Conservation (phyloP, 2,113 vertebrate genomes). For the Spheniscus mendiculus region DNA sequence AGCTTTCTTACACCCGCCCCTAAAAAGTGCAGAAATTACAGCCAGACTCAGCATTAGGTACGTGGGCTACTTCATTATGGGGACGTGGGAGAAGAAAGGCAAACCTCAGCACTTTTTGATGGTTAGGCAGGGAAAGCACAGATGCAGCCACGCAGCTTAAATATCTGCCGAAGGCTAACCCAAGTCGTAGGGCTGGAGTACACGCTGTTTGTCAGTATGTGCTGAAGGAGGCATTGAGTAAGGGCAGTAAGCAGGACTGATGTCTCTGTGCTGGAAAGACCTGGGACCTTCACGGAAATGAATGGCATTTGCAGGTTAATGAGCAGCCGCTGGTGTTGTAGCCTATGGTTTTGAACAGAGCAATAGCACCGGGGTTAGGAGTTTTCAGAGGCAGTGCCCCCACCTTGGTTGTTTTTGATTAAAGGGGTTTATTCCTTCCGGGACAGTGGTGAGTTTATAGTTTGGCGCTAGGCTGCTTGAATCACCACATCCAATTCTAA, state of each 20-base stretch:
- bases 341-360: neutral
- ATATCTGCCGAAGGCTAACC: neutral
- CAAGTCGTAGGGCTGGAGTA: neutral
- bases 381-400: neutral
- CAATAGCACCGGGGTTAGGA: fast-evolving
- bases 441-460: neutral
- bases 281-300: neutral
- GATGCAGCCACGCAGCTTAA: neutral
- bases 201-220: fast-evolving
- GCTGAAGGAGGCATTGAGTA: neutral
- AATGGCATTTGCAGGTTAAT: neutral
- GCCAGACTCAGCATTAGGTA: neutral
- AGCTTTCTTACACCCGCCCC: neutral
- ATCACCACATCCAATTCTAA: neutral
- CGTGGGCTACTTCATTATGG: neutral
- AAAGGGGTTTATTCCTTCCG: neutral
- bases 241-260: neutral
- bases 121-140: neutral
- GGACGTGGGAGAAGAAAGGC: neutral
- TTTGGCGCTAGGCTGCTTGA: neutral
- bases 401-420: neutral
- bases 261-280: neutral
- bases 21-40: neutral
- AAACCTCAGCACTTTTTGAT: neutral
- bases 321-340: neutral